Conservation (phyloP, 2,797 vertebrate genomes). For the Vireo griseus region DNA sequence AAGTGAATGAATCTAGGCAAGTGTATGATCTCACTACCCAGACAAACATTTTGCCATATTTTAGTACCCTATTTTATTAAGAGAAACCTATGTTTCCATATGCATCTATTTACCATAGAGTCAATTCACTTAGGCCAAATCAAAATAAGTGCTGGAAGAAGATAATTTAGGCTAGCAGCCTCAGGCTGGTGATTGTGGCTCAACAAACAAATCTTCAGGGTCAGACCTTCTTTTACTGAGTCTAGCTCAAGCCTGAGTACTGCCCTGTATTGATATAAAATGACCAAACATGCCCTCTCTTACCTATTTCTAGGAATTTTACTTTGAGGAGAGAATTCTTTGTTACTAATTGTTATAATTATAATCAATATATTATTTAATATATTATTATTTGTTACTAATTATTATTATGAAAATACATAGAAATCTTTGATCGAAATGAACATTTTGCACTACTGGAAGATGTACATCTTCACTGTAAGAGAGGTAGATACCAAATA, state of each 20-base stretch:
- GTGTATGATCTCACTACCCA: conserved; percentile 54
- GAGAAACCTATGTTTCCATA: conserved; percentile 35
- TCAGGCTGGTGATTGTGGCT: background rate
- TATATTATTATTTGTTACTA: background rate
- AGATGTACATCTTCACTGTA: background rate
- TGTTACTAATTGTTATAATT: background rate
- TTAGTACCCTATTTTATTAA: conserved; percentile 58
- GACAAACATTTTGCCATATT: conserved; percentile 60
- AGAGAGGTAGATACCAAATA: background rate
- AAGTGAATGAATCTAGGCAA: conserved; percentile 54
- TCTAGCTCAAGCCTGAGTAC: background rate
- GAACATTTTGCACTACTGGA: background rate
- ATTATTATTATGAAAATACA: background rate
- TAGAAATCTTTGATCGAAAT: background rate
- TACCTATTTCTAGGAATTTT: background rate
- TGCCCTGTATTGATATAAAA: background rate
- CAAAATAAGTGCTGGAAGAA: conserved; percentile 47
- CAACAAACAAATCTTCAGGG: background rate
- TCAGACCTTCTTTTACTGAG: background rate
- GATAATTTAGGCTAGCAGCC: conserved; percentile 27
- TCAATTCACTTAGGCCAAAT: conserved; percentile 55
- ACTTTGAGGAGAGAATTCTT: accelerated
- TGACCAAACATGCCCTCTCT: background rate
- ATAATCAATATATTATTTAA: background rate
- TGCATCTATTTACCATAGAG: conserved; percentile 35